Conservation (phyloP, 2,113 vertebrate species). For the cat (Felis catus) region DNA sequence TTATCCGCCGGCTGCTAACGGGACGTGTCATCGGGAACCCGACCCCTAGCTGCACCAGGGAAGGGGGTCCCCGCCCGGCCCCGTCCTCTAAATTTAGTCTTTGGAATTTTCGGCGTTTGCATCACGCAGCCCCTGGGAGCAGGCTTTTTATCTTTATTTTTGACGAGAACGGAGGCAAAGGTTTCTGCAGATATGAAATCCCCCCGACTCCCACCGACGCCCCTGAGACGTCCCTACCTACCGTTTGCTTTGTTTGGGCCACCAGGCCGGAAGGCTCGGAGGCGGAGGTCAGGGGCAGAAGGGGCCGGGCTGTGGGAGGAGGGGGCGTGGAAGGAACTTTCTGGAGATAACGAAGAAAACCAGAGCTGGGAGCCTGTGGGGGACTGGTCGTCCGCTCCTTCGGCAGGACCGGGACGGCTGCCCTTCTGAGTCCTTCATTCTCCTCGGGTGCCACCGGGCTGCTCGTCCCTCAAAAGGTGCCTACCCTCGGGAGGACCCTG, state of each 20-base stretch:
- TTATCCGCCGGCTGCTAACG: background rate
- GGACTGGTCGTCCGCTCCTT: background rate
- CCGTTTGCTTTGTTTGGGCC: background rate
- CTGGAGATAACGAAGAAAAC: rapidly evolving
- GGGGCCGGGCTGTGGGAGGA: rapidly evolving
- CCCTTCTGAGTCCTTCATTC: background rate
- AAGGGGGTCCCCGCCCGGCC: background rate
- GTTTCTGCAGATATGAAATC: background rate
- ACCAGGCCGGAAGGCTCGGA: background rate
- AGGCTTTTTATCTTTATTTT: background rate
- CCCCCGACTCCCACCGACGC: background rate
- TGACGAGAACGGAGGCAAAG: background rate
- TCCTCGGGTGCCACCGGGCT: background rate
- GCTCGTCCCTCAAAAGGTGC: rapidly evolving
- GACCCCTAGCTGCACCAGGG: background rate
- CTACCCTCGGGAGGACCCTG: background rate
- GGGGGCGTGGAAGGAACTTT: background rate
- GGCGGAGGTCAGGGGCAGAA: background rate
- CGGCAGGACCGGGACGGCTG: too few species aligned
- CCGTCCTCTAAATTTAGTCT: background rate
- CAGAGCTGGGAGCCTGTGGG: rapidly evolving
- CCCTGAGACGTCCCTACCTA: background rate
- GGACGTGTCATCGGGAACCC: slow-evolving; percentile 26
- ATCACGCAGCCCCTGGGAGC: background rate
- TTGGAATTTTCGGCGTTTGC: slow-evolving; percentile 10